Evolutionary conservation across 2,888 invertebrate species (phyloP).

Genomic region (Pterostichus madidus): DNA sequence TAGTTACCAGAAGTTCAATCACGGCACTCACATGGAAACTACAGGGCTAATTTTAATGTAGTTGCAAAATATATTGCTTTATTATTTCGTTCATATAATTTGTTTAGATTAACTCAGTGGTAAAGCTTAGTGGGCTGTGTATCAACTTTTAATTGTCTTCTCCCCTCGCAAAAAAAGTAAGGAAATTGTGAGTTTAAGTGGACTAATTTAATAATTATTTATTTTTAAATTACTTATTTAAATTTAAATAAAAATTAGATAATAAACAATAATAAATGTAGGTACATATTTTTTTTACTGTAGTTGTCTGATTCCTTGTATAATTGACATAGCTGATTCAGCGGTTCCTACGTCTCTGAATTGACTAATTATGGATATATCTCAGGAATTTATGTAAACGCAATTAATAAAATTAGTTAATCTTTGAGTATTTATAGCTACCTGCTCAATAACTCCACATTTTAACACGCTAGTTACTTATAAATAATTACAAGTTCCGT

Average conservation of each 20-base stretch:
- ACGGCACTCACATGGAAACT: neutral
- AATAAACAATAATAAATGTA: no score
- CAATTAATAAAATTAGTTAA: conserved; percentile 24
- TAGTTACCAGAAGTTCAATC: no score
- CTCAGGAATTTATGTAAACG: conserved; percentile 18
- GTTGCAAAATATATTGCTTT: neutral
- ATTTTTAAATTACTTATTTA: no score
- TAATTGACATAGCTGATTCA: neutral
- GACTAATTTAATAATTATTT: no score
- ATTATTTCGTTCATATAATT: neutral
- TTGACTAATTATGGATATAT: conserved; percentile 20
- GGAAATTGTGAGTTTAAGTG: no score
- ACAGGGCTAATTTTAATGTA: neutral
- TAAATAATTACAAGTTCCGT: conserved; percentile 32
- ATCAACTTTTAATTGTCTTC: no score
- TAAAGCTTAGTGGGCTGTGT: no score
- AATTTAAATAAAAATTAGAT: no score
- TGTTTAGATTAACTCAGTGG: no score
- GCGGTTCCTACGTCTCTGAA: neutral
- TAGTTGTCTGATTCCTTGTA: no score
- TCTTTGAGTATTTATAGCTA: neutral
- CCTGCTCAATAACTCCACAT: conserved; percentile 31
- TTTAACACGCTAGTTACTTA: conserved; percentile 43
- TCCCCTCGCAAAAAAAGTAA: no score
- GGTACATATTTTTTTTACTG: no score